phyloP scores from a whole-genome alignment of 2,797 vertebrate species.

The Cyclura pinguis region DNA sequence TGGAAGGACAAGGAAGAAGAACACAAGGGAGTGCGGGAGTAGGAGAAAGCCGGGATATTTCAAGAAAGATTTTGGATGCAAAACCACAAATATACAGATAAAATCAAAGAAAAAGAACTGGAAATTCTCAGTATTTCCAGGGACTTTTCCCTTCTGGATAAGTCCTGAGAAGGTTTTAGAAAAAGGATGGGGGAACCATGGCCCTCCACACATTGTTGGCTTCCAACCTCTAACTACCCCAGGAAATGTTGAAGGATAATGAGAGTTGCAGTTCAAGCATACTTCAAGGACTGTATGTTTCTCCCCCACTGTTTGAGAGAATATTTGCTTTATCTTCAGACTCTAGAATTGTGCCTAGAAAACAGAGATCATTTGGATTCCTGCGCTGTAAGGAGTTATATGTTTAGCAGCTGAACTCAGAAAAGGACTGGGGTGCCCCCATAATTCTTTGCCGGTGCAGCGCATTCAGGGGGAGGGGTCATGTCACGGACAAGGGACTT shows the following conservation, averaged over 20 bases:
- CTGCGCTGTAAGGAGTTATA: slow-evolving; percentile 31
- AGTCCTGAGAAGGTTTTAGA: neutral
- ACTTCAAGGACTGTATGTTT: neutral
- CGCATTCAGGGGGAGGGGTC: neutral
- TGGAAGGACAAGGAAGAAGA: too few species aligned
- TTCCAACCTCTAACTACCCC: neutral
- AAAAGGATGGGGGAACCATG: neutral
- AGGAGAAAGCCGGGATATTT: too few species aligned
- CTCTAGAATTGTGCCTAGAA: neutral
- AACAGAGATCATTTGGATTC: slow-evolving; percentile 3
- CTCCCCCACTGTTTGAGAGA: too few species aligned
- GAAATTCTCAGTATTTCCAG: too few species aligned
- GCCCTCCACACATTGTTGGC: neutral
- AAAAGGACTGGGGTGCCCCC: slow-evolving; percentile 29
- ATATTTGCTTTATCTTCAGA: neutral
- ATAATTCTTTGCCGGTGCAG: neutral
- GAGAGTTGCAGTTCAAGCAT: neutral
- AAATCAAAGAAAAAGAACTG: too few species aligned
- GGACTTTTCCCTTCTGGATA: too few species aligned
- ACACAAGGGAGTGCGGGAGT: too few species aligned
- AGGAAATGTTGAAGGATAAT: neutral
- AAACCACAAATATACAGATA: too few species aligned
- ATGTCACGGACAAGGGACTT: slow-evolving; percentile 14
- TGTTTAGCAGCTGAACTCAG: slow-evolving; percentile 16
- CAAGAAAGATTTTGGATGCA: too few species aligned